phyloP scores from a whole-genome alignment of 2,797 vertebrate species.

The Hapalemur alaotrensis region DNA sequence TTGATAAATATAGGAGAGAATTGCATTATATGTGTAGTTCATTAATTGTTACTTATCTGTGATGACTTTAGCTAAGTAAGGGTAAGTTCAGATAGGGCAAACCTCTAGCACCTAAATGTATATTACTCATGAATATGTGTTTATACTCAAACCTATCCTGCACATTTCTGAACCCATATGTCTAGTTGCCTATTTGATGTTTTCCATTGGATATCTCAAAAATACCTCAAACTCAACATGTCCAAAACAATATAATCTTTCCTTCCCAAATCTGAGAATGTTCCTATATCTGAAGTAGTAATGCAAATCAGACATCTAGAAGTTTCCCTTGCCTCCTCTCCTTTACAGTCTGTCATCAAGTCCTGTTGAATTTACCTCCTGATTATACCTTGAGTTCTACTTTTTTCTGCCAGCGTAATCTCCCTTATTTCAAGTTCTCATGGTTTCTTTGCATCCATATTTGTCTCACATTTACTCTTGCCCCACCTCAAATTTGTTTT shows the following conservation, averaged over 20 bases:
- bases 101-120: not conserved
- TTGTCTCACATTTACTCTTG: not conserved
- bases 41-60: not conserved
- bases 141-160: not conserved
- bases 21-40: not conserved
- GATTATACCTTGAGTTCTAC: not conserved
- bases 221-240: not conserved
- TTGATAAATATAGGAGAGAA: not conserved
- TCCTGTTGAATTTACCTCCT: not conserved
- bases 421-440: not conserved
- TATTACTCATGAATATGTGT: not conserved
- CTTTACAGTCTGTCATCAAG: not conserved
- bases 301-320: not conserved
- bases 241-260: conserved; percentile 4
- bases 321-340: not conserved
- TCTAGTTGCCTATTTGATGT: not conserved
- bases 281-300: not conserved
- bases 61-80: not conserved
- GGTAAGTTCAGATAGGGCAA: not conserved
- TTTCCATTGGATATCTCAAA: not conserved
- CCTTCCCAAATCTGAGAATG: not conserved
- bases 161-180: not conserved
- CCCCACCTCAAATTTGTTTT: not conserved
- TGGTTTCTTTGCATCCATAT: not conserved
- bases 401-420: not conserved